These are phyloP conservation scores for Etia nguti DNA, from an alignment of 2,113 vertebrate species.

Conservation along the genomic window DNA sequence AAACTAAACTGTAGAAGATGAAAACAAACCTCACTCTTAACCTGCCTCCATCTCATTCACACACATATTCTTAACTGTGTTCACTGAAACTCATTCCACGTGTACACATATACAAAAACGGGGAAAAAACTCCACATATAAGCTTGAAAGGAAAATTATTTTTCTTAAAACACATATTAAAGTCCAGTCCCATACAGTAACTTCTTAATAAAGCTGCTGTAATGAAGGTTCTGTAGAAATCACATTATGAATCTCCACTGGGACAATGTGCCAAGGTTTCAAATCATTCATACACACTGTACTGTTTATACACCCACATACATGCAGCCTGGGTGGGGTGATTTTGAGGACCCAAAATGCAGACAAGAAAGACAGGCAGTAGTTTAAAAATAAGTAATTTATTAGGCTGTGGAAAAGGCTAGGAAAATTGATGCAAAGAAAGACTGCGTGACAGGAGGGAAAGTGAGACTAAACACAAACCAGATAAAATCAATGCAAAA, in stretches of 20 bases:
- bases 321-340: too few species aligned
- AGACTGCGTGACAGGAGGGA: background rate
- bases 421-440: too few species aligned
- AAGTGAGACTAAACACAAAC: background rate
- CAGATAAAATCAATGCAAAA: fast-evolving
- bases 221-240: too few species aligned
- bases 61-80: background rate
- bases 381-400: too few species aligned
- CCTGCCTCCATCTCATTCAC: background rate
- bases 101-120: background rate
- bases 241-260: too few species aligned
- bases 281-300: too few species aligned
- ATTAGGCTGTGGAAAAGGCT: too few species aligned
- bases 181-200: fast-evolving
- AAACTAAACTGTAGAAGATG: fast-evolving
- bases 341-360: too few species aligned
- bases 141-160: fast-evolving
- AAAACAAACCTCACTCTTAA: background rate
- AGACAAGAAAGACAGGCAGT: too few species aligned
- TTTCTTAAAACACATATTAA: background rate
- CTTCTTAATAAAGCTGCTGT: fast-evolving
- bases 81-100: fast-evolving
- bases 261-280: too few species aligned
- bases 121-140: fast-evolving
- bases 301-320: too few species aligned